Evolutionary conservation across 2,888 invertebrate species (phyloP).

Genomic region (Charanyca ferruginea): DNA sequence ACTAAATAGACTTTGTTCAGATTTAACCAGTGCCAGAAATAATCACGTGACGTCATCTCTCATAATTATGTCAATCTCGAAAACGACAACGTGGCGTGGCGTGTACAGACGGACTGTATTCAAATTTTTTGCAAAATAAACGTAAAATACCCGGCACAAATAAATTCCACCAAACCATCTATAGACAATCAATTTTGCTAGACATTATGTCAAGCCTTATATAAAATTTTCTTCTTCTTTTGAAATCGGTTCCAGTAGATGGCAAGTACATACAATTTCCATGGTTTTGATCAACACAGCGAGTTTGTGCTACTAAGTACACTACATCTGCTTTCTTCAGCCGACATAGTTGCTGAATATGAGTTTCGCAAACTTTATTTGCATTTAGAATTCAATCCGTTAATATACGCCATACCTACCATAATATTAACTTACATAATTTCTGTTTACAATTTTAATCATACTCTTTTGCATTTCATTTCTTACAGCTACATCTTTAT

Average conservation of each 20-base stretch:
- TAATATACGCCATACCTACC: background rate
- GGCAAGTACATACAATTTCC: too few species aligned
- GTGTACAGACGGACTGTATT: constrained; percentile 13
- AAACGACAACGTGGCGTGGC: constrained; percentile 12
- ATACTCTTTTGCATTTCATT: constrained; percentile 34
- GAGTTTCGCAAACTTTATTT: background rate
- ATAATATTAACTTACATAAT: constrained; percentile 41
- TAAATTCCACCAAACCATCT: background rate
- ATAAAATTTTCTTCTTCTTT: too few species aligned
- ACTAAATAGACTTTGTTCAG: constrained; percentile 53
- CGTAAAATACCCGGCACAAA: background rate
- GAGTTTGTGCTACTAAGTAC: background rate
- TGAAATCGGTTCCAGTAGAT: too few species aligned
- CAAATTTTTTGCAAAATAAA: constrained; percentile 13
- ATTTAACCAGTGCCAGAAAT: constrained; percentile 54
- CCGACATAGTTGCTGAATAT: background rate
- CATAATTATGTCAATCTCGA: constrained; percentile 7
- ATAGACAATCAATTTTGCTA: too few species aligned
- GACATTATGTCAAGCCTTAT: too few species aligned
- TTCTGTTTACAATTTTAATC: constrained; percentile 44
- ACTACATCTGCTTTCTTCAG: too few species aligned
- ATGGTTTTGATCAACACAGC: background rate
- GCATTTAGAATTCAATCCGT: constrained; percentile 7
- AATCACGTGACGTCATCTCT: constrained; percentile 22
- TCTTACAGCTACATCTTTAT: constrained; percentile 53